These are phyloP conservation scores for Sinocyclocheilus anophthalmus DNA, from an alignment of 2,113 vertebrate species.

Conservation along the genomic window DNA sequence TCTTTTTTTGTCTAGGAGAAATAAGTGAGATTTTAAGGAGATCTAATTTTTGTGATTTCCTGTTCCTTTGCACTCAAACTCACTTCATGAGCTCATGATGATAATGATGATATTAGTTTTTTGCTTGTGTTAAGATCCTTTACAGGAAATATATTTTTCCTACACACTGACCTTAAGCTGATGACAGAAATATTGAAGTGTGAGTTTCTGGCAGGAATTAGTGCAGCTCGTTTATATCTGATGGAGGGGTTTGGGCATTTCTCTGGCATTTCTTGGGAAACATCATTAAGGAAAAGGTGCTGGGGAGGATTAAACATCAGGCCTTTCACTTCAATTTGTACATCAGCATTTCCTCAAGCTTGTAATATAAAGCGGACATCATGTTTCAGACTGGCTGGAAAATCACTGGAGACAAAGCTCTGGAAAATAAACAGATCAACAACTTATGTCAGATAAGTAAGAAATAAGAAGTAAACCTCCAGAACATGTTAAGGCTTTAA, in stretches of 20 bases:
- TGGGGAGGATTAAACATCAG: conserved; percentile 77
- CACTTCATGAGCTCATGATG: conserved; percentile 2
- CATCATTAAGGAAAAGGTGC: conserved; percentile 74
- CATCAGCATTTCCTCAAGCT: conserved; percentile 75
- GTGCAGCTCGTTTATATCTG: conserved; percentile 54
- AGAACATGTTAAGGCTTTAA: conserved; percentile 74
- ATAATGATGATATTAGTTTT: background rate
- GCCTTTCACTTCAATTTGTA: conserved; percentile 81
- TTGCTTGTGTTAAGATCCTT: background rate
- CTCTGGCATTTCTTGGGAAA: conserved; percentile 61
- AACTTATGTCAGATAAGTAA: conserved; percentile 75
- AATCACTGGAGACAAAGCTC: conserved; percentile 79
- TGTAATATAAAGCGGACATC: conserved; percentile 59
- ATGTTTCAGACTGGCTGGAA: conserved; percentile 72
- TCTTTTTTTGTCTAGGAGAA: background rate
- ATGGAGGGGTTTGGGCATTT: conserved; percentile 66
- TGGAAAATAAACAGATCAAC: conserved; percentile 75
- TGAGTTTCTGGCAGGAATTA: conserved; percentile 73
- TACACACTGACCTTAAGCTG: conserved; percentile 41
- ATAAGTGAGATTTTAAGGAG: background rate
- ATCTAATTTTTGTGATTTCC: background rate
- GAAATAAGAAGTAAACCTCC: conserved; percentile 74
- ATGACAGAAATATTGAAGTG: conserved; percentile 69
- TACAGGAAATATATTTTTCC: background rate
- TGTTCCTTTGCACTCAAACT: background rate